Evolutionary conservation across 2,888 invertebrate genomes (phyloP).

Genomic region (Cryptocephalus primarius): DNA sequence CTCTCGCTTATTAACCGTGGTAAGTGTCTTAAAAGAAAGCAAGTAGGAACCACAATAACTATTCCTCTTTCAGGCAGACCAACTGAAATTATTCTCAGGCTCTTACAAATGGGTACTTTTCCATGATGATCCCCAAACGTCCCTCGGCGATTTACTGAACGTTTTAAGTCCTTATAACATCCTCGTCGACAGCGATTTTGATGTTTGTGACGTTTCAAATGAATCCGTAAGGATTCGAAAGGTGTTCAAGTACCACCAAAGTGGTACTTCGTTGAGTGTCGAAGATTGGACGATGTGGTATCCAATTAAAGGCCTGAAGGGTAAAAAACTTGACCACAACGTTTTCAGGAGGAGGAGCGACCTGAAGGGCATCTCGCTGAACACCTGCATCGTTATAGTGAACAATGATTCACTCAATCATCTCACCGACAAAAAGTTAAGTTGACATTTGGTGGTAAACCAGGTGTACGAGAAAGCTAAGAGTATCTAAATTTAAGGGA

Average conservation of each 20-base stretch:
- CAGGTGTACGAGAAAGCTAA: too few relatives aligned
- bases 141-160: conserved; percentile 7
- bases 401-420: conserved; percentile 48
- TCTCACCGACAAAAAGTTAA: conserved; percentile 46
- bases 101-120: conserved; percentile 42
- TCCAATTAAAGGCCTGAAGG: conserved; percentile 7
- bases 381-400: conserved; percentile 48
- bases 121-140: conserved; percentile 15
- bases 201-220: conserved; percentile 34
- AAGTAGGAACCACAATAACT: too few relatives aligned
- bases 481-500: too few relatives aligned
- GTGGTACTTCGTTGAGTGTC: conserved; percentile 11
- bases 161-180: conserved; percentile 14
- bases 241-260: conserved; percentile 20
- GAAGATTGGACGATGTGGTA: conserved; percentile 25
- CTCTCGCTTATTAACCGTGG: neutral
- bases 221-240: conserved; percentile 11
- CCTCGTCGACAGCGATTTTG: conserved; percentile 43
- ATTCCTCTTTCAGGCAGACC: conserved; percentile 33
- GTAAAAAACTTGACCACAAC: conserved; percentile 11
- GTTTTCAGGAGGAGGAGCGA: conserved; percentile 37
- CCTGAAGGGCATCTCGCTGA: conserved; percentile 39
- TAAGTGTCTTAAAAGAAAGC: too few relatives aligned
- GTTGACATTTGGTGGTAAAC: too few relatives aligned
- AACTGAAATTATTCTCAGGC: conserved; percentile 37